phyloP scores from a whole-genome alignment of 2,888 invertebrate species.

The Pandemis heparana region DNA sequence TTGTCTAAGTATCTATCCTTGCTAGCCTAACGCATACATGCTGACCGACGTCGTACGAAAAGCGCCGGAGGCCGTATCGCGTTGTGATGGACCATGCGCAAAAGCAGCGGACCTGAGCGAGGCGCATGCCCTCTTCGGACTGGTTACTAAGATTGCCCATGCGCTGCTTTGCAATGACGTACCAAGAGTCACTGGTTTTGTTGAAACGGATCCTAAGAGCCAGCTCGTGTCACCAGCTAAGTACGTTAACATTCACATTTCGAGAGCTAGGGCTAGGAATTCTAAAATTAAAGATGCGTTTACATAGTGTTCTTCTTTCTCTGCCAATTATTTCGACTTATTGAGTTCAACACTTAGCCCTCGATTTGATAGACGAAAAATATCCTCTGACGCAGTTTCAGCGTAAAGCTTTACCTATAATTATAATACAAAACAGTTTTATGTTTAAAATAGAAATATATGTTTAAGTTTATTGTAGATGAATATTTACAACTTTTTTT shows the following conservation, averaged over 20 bases:
- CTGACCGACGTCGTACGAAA: slow-evolving; percentile 71
- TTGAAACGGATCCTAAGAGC: slow-evolving; percentile 66
- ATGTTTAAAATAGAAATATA: too few relatives aligned
- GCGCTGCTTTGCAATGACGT: slow-evolving; percentile 71
- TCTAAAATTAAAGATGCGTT: too few relatives aligned
- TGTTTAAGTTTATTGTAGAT: too few relatives aligned
- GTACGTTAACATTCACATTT: slow-evolving; percentile 51
- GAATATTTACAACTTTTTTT: too few relatives aligned
- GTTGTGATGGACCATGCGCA: slow-evolving; percentile 59
- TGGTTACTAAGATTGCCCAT: slow-evolving; percentile 73
- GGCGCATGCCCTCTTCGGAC: slow-evolving; percentile 74
- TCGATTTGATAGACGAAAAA: neutral
- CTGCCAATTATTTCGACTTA: too few relatives aligned
- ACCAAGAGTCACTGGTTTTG: slow-evolving; percentile 71
- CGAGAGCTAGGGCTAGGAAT: too few relatives aligned
- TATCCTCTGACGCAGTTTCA: neutral
- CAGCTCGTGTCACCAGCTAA: slow-evolving; percentile 75
- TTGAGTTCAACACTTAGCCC: too few relatives aligned
- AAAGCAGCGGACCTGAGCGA: slow-evolving; percentile 73
- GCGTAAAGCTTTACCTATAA: too few relatives aligned
- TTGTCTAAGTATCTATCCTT: slow-evolving; percentile 22
- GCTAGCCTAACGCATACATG: slow-evolving; percentile 70
- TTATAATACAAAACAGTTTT: too few relatives aligned
- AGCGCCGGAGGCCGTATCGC: slow-evolving; percentile 61
- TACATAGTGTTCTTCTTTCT: too few relatives aligned